Percentiles rank a stretch among this genome's conserved stretches.
Evolutionary conservation across 2,888 invertebrate genomes (phyloP).

Genomic region (Pogonocherus hispidulus): DNA sequence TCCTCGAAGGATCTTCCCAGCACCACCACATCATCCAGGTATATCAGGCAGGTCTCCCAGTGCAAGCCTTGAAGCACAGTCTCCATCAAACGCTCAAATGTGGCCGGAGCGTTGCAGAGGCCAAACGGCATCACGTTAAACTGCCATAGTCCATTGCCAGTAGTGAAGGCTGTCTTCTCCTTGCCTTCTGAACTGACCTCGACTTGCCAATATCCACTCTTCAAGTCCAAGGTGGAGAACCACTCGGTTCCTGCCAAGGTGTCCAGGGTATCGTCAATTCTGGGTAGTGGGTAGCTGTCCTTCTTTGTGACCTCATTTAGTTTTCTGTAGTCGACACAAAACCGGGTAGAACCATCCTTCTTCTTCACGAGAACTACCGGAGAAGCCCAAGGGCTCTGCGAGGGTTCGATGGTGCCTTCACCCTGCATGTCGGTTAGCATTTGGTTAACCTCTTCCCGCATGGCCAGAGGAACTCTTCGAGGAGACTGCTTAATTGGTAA

Average conservation of each 20-base stretch:
- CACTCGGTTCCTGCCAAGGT: background rate
- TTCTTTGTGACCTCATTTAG: constrained; percentile 40
- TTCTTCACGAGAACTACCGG: constrained; percentile 38
- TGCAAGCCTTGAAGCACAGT: constrained; percentile 37
- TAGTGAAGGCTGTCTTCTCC: background rate
- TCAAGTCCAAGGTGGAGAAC: background rate
- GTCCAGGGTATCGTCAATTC: constrained; percentile 45
- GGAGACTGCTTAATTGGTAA: background rate
- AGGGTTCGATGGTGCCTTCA: constrained; percentile 28
- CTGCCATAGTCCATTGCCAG: background rate
- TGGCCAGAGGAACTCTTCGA: background rate
- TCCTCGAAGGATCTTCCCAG: constrained; percentile 45
- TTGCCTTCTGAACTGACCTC: background rate
- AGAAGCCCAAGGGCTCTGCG: constrained; percentile 23
- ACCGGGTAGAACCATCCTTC: constrained; percentile 29
- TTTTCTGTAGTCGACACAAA: constrained; percentile 38
- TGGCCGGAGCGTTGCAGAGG: constrained; percentile 16
- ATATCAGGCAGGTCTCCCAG: constrained; percentile 43
- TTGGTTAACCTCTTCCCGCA: background rate
- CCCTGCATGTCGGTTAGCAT: constrained; percentile 28
- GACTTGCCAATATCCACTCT: background rate
- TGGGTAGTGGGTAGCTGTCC: constrained; percentile 42
- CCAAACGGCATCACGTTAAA: constrained; percentile 5
- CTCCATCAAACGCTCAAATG: constrained; percentile 51
- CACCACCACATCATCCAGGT: constrained; percentile 50